phyloP scores from a whole-genome alignment of 1,140 invertebrate genomes.

The Halictus rubicundus region DNA sequence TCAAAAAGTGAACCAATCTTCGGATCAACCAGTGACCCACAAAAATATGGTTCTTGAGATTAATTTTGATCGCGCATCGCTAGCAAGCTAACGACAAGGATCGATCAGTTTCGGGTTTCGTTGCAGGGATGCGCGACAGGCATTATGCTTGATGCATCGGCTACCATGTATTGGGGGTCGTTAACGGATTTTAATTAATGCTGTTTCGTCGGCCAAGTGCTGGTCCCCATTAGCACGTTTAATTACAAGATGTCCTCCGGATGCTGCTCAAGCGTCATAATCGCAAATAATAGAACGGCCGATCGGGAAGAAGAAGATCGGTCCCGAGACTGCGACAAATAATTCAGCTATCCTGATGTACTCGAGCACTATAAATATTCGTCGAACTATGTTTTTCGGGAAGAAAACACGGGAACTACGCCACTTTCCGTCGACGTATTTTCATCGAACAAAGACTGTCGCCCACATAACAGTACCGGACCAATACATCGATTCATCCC shows the following conservation, averaged over 20 bases:
- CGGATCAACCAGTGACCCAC: no score
- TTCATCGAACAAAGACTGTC: no score
- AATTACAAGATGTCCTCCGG: conserved; percentile 33
- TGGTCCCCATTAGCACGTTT: background rate
- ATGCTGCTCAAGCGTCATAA: no score
- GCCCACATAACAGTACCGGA: no score
- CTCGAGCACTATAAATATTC: conserved; percentile 22
- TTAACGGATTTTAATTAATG: conserved; percentile 64
- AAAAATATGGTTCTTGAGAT: no score
- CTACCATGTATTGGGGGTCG: conserved; percentile 16
- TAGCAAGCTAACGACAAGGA: conserved; percentile 4
- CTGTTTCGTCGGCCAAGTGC: conserved; percentile 28
- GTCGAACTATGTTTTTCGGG: background rate
- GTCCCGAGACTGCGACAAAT: conserved; percentile 16
- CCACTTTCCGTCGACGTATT: no score
- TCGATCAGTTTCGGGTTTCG: conserved; percentile 39
- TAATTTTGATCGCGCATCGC: conserved; percentile 16
- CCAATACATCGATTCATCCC: no score
- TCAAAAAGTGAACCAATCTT: no score
- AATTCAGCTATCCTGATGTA: conserved; percentile 25
- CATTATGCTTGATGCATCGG: conserved; percentile 26
- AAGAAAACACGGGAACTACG: background rate
- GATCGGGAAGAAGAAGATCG: conserved; percentile 10
- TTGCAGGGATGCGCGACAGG: background rate
- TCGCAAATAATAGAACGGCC: conserved; percentile 48